phyloP scores from a whole-genome alignment of 2,113 vertebrate genomes.

The Diphyllodes magnificus region DNA sequence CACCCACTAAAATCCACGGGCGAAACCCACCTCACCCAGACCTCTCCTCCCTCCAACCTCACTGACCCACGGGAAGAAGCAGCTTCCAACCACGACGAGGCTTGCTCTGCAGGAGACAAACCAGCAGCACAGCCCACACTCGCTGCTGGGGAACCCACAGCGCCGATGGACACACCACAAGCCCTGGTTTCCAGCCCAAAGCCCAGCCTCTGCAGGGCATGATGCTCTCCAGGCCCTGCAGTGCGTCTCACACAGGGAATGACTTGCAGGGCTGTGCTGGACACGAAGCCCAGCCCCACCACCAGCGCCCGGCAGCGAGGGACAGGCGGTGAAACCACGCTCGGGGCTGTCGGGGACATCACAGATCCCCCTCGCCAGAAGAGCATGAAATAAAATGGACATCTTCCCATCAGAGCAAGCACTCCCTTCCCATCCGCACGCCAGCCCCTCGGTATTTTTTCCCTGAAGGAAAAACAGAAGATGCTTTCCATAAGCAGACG shows the following conservation, averaged over 20 bases:
- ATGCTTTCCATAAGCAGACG: conserved; percentile 43
- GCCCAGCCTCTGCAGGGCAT: accelerated
- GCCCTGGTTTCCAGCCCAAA: not conserved
- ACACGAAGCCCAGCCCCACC: not conserved
- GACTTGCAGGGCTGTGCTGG: not conserved
- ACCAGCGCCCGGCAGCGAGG: accelerated
- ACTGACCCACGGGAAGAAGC: accelerated
- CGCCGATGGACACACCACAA: accelerated
- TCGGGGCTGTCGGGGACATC: not conserved
- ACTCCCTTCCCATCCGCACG: not conserved
- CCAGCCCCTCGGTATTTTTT: not conserved
- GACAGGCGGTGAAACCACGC: accelerated
- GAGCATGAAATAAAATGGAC: not conserved
- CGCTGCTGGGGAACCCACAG: accelerated
- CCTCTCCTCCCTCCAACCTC: not conserved
- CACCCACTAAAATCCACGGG: accelerated
- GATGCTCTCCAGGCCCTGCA: not conserved
- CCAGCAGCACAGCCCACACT: too few species aligned
- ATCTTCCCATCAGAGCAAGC: not conserved
- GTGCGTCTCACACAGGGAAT: accelerated
- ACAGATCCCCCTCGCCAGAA: accelerated
- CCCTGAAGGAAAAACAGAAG: conserved; percentile 24
- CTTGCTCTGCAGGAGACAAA: accelerated
- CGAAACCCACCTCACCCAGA: not conserved
- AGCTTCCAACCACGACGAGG: accelerated